Evolutionary conservation across 1,140 invertebrate species (phyloP).

Genomic region (Thaumetopoea pityocampa): DNA sequence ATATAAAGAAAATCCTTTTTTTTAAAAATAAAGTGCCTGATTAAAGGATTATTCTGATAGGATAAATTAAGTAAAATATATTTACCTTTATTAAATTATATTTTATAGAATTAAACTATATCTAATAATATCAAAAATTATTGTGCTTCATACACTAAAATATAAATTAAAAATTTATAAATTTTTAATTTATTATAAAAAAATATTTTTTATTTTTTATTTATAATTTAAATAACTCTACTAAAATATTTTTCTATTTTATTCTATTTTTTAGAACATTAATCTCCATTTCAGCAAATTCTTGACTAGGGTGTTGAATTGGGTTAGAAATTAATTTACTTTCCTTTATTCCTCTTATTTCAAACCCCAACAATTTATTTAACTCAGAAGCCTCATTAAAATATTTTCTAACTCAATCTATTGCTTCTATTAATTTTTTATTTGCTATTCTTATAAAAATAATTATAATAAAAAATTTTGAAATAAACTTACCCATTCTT

Average conservation of each 20-base stretch:
- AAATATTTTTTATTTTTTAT: slow-evolving; percentile 34
- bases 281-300: slow-evolving; percentile 70
- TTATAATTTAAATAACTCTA: slow-evolving; percentile 33
- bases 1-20: slow-evolving; percentile 44
- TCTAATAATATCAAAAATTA: slow-evolving; percentile 76
- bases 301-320: slow-evolving; percentile 73
- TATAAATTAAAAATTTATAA: slow-evolving; percentile 42
- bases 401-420: too few species aligned
- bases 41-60: slow-evolving; percentile 76
- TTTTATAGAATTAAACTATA: slow-evolving; percentile 75
- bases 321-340: slow-evolving; percentile 77
- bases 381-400: slow-evolving; percentile 66
- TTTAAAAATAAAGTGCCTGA: slow-evolving; percentile 74
- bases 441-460: slow-evolving; percentile 58
- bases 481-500: slow-evolving; percentile 39
- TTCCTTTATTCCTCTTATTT: slow-evolving; percentile 71
- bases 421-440: slow-evolving; percentile 65
- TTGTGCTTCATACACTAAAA: slow-evolving; percentile 76
- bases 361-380: slow-evolving; percentile 56
- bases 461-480: slow-evolving; percentile 53
- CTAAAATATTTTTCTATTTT: slow-evolving; percentile 67
- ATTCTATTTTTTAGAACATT: slow-evolving; percentile 67
- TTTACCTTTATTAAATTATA: slow-evolving; percentile 60
- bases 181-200: slow-evolving; percentile 23
- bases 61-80: slow-evolving; percentile 62